These are phyloP conservation scores for Zosterops lateralis DNA, from an alignment of 2,113 vertebrate genomes.

Conservation along the genomic window DNA sequence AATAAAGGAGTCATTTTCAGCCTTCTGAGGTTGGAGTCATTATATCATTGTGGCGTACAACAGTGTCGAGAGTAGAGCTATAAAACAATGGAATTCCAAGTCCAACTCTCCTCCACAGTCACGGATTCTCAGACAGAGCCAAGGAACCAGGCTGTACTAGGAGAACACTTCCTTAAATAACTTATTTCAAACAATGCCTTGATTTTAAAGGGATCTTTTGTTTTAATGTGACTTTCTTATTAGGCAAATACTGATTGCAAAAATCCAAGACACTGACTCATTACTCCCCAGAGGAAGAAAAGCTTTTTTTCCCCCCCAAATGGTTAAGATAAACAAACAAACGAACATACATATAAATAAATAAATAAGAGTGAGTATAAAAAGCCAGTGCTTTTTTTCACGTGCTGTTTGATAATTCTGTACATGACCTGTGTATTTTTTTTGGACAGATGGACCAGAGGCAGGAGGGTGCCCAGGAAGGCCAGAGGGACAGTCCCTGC, in stretches of 20 bases:
- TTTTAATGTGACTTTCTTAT: neutral
- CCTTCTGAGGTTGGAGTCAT: too few relatives aligned
- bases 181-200: neutral
- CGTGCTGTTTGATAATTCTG: neutral
- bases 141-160: neutral
- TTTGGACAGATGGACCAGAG: neutral
- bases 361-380: too few relatives aligned
- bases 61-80: too few relatives aligned
- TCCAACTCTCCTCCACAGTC: neutral
- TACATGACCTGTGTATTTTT: accelerated
- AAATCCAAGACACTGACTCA: accelerated
- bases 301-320: accelerated
- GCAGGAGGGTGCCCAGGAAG: neutral
- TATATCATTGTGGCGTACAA: too few relatives aligned
- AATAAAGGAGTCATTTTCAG: too few relatives aligned
- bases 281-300: neutral
- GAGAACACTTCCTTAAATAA: neutral
- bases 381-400: neutral
- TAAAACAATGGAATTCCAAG: neutral
- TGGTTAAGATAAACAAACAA: accelerated
- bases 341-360: too few relatives aligned
- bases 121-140: neutral
- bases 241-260: neutral
- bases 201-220: neutral
- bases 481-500: neutral